These are phyloP conservation scores for Oscheius sp. DNA, from an alignment of 1,140 invertebrate genomes.

Conservation along the genomic window DNA sequence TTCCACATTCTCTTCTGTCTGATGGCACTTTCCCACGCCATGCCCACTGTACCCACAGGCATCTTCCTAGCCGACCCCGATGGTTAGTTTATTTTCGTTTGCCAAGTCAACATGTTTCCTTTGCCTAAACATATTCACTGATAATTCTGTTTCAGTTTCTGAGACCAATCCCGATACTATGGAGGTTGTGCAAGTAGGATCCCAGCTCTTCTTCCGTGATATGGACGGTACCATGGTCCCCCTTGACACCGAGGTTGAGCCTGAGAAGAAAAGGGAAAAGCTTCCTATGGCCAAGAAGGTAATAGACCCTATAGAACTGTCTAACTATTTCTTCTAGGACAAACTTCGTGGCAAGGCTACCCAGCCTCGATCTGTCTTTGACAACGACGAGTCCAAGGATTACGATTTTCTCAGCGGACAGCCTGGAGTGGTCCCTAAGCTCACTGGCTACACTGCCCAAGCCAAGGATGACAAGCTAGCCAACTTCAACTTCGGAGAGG, in stretches of 20 bases:
- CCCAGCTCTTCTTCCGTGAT: not conserved
- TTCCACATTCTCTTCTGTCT: not conserved
- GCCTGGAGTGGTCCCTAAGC: slow-evolving; percentile 47
- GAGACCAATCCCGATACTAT: slow-evolving; percentile 2
- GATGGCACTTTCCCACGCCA: not conserved
- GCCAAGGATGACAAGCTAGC: not conserved
- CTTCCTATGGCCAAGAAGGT: not conserved
- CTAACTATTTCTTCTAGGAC: too few species aligned
- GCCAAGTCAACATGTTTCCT: too few species aligned
- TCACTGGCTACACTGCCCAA: slow-evolving; percentile 42
- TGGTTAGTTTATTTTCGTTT: too few species aligned
- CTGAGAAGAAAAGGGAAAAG: slow-evolving; percentile 7
- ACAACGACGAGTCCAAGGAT: not conserved
- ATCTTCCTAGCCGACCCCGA: slow-evolving; percentile 6
- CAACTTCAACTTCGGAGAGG: slow-evolving; percentile 29
- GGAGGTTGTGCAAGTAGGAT: not conserved
- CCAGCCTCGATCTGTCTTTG: not conserved
- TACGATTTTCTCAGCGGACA: slow-evolving; percentile 1
- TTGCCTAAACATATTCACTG: too few species aligned
- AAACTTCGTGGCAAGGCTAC: too few species aligned
- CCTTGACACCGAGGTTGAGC: not conserved
- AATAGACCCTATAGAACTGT: too few species aligned
- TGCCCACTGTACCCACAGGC: not conserved
- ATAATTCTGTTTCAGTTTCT: slow-evolving; percentile 3
- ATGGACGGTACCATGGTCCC: not conserved